Base-by-base conservation (phyloP, 1,140 invertebrate species). In the Drosophila varians region DNA sequence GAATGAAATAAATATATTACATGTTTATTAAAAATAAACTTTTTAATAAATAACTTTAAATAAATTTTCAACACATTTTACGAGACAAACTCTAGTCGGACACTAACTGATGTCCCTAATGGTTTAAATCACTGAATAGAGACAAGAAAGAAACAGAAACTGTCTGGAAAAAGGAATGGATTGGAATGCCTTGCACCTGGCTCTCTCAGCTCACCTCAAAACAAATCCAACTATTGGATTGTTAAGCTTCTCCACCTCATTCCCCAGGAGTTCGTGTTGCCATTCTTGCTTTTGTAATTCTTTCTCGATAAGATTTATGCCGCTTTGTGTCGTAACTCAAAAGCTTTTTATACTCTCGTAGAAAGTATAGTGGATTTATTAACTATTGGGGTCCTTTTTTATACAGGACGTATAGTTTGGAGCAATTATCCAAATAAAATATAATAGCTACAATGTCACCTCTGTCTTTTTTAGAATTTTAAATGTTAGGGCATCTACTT, bases 171-270 rank as follows among this genome's bases (percentile, higher is more conserved):
- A 57, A 70, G 31, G 34, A 70, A 70, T 52, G 53, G 25, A 21
- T 28, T 26, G 19, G 26, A 40, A 28, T 38, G 16, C 49, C 14
- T 64, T 69, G 65, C 65, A 69, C 65, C 65, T 62, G 69, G 72
- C 48, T 52, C 56, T 23, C 26, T n/a, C n/a, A n/a, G n/a, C 47
- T 46, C 66, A 2, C 9, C 4, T 3, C 2, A 42, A 48, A 71
- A 36, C 47, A 70, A 61, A 60, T 49, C 28, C 36, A 58, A 31
- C 64, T 57, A 40, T 69, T 42, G 66, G 69, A 47, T 57, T 73
- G 69, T 73, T 72, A 56, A 72, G 68, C 68, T 72, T 61, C 46
- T 52, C 28, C 9, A 4, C 9, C 28, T 11, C 28, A 31, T 31
- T 3, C 9, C 28, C 3, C 0, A 9, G 28, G 28, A 31, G 28